Percentiles rank a stretch among this genome's conserved stretches.
Evolutionary conservation across 2,797 vertebrate genomes (phyloP).

Genomic region (Emydoidea blandingii): DNA sequence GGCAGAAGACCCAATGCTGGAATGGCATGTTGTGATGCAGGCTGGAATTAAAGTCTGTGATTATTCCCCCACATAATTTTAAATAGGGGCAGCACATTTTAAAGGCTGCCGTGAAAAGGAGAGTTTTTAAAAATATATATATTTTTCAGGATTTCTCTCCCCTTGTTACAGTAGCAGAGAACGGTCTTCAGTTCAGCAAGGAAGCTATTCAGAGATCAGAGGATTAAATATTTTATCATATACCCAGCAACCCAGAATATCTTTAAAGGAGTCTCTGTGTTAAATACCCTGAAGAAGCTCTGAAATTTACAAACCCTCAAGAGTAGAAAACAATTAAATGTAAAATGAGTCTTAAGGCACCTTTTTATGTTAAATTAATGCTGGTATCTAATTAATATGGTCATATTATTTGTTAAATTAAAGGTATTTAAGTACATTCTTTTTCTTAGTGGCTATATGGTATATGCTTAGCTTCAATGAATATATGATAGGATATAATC

Average conservation of each 20-base stretch:
- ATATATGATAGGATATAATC: not conserved
- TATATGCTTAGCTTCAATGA: not conserved
- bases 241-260: not conserved
- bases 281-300: conserved; percentile 4
- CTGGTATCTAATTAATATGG: not conserved
- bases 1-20: not conserved
- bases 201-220: conserved; percentile 6
- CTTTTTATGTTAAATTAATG: not conserved
- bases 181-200: not conserved
- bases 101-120: not conserved
- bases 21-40: not conserved
- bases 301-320: not conserved
- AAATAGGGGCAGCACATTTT: not conserved
- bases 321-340: not conserved
- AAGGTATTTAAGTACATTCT: conserved; percentile 17
- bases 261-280: not conserved
- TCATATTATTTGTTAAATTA: not conserved
- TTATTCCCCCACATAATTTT: not conserved
- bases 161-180: not conserved
- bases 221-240: not conserved
- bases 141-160: accelerated
- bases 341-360: not conserved
- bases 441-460: not conserved
- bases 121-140: too few relatives aligned
- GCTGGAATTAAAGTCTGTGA: not conserved